Conservation (phyloP, 2,113 vertebrate genomes). For the Strix uralensis region DNA sequence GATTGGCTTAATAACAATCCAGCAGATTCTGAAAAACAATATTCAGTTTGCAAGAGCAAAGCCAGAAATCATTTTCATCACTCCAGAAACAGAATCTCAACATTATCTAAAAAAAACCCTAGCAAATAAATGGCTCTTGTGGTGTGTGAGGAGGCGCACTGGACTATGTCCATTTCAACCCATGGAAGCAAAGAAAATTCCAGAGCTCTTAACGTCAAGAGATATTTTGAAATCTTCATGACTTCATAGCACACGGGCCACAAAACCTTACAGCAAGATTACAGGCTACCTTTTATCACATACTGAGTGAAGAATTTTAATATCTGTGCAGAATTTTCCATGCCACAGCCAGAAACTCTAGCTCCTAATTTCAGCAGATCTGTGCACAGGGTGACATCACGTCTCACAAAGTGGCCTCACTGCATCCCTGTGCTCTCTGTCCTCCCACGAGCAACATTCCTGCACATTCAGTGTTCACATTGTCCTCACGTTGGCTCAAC, state of each 20-base stretch:
- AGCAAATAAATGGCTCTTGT: neutral
- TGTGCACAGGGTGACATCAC: neutral
- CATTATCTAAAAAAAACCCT: neutral
- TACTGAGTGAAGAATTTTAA: neutral
- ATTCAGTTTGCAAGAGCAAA: neutral
- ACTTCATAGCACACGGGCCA: neutral
- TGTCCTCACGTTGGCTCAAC: neutral
- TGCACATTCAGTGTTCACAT: fast-evolving
- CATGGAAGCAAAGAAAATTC: neutral
- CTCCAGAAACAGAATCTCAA: neutral
- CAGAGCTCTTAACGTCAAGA: neutral
- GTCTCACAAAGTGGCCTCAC: neutral
- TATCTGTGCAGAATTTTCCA: neutral
- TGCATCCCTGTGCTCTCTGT: neutral
- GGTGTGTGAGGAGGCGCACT: neutral
- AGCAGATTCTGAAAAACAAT: neutral
- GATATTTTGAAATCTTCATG: neutral
- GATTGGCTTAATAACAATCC: neutral
- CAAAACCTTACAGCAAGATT: neutral
- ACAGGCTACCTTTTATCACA: neutral
- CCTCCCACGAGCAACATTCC: neutral
- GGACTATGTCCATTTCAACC: neutral
- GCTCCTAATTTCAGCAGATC: neutral
- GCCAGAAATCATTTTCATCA: neutral
- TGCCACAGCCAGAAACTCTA: neutral